Evolutionary conservation across 2,888 invertebrate species (phyloP).

Genomic region (Apodemia zela): DNA sequence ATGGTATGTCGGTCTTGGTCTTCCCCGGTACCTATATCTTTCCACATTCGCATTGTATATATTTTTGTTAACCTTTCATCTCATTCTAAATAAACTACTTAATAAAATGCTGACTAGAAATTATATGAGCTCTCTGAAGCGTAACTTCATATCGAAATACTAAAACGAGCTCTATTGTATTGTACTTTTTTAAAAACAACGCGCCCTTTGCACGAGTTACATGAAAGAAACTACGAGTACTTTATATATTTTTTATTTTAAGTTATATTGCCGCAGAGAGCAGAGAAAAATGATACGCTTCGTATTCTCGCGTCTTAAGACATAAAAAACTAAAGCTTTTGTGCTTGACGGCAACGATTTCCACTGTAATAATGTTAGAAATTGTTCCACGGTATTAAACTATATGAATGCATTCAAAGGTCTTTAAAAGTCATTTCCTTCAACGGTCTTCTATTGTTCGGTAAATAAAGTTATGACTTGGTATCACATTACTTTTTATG

Average conservation of each 20-base stretch:
- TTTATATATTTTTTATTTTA: neutral
- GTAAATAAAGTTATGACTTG: neutral
- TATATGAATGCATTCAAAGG: neutral
- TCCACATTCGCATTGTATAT: too few relatives aligned
- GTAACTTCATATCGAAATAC: too few relatives aligned
- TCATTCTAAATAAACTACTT: too few relatives aligned
- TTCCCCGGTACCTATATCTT: too few relatives aligned
- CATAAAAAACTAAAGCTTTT: neutral
- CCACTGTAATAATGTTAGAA: neutral
- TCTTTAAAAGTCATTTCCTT: neutral
- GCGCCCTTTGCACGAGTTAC: neutral
- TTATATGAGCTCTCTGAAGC: too few relatives aligned
- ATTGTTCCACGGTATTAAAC: neutral
- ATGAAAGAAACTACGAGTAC: too few relatives aligned
- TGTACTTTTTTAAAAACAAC: too few relatives aligned
- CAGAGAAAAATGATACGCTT: neutral
- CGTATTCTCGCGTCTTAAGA: neutral
- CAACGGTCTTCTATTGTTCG: neutral
- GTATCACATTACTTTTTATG: neutral
- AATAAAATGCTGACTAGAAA: too few relatives aligned
- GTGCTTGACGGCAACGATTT: neutral
- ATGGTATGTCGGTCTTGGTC: too few relatives aligned
- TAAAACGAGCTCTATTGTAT: too few relatives aligned
- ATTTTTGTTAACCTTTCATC: too few relatives aligned
- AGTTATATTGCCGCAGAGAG: neutral